Evolutionary conservation across 2,113 vertebrate genomes (phyloP), one percentile per base, ranked within the genome.

Genomic region (Corvus moneduloides): DNA sequence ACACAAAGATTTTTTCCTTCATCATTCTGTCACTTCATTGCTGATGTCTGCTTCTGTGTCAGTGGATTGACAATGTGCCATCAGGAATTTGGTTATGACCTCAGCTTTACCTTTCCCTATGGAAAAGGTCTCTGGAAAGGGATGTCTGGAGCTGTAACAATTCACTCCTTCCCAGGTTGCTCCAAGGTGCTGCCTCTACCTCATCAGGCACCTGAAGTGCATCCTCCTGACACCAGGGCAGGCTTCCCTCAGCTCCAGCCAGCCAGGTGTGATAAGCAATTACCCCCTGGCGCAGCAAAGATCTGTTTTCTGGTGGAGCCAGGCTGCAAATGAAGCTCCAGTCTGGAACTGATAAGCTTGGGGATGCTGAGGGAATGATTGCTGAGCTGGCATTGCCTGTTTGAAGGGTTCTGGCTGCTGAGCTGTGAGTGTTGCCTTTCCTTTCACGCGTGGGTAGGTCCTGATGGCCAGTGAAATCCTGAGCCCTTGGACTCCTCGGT

Each of bases 1-100:
- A 41, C 16, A n/a, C 12, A 56, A 62, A 23, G 10, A 27, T 28
- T 69, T 86, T 43, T 82, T 59, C 2, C 2, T 39, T 44, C 46
- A 9, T 37, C 32, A 2, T 58, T 77, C 55, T 73, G 3, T 54
- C 28, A 16, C 30, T 80, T 49, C 35, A 17, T 39, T 80, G 27
- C 59, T 87, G 85, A 5, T 21, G 7, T 49, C 61, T 62, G 18
- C 22, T 62, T 30, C 4, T 39, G 20, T 74, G 24, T 58, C 63
- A 59, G 0, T 33, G 39, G 14, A 19, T 55, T 2, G 10, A 27
- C 26, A 75, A 0, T 12, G 30, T 55, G 24, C 74, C 19, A 8
- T 49, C n/a, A 69, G 55, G 21, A 41, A 41, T 77, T 80, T 3
- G 6, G 41, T 41, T 17, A 28, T 58, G 46, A 62, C 37, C 59